Conservation (phyloP, 2,888 invertebrate genomes). For the Ganaspis brasiliensis region DNA sequence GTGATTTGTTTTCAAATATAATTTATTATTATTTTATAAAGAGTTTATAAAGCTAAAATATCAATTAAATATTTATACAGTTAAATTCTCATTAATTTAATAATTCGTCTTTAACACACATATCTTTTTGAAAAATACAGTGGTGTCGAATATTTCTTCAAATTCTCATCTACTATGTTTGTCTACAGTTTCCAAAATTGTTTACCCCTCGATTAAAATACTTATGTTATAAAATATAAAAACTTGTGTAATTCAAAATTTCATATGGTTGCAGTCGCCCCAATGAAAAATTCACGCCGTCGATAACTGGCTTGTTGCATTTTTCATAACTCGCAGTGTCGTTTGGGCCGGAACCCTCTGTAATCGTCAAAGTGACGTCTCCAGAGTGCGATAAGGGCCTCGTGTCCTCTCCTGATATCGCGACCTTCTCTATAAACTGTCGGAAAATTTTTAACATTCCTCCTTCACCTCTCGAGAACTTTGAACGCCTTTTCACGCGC, state of each 20-base stretch:
- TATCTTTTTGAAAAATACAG: too few relatives aligned
- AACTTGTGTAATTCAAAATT: not conserved
- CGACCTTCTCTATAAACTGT: slow-evolving; percentile 44
- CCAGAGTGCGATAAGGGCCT: slow-evolving; percentile 62
- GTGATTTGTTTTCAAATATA: too few relatives aligned
- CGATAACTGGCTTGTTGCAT: slow-evolving; percentile 79
- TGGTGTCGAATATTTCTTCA: too few relatives aligned
- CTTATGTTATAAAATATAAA: too few relatives aligned
- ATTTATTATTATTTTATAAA: too few relatives aligned
- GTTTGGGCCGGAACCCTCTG: slow-evolving; percentile 68
- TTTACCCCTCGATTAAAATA: too few relatives aligned
- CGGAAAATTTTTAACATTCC: slow-evolving; percentile 35
- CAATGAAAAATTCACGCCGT: slow-evolving; percentile 79
- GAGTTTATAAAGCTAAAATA: too few relatives aligned
- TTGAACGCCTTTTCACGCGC: slow-evolving; percentile 22
- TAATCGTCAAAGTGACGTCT: slow-evolving; percentile 59
- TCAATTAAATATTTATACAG: too few relatives aligned
- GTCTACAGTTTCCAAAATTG: too few relatives aligned
- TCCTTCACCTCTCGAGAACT: slow-evolving; percentile 4
- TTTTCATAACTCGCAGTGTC: slow-evolving; percentile 77
- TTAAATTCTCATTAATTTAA: too few relatives aligned
- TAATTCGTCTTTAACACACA: too few relatives aligned
- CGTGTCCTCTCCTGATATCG: slow-evolving; percentile 61
- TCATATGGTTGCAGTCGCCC: slow-evolving; percentile 54
- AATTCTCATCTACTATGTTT: too few relatives aligned